Evolutionary conservation across 2,888 invertebrate species (phyloP), one percentile per base, ranked within the genome.

Genomic region (Phyllotreta cruciferae): DNA sequence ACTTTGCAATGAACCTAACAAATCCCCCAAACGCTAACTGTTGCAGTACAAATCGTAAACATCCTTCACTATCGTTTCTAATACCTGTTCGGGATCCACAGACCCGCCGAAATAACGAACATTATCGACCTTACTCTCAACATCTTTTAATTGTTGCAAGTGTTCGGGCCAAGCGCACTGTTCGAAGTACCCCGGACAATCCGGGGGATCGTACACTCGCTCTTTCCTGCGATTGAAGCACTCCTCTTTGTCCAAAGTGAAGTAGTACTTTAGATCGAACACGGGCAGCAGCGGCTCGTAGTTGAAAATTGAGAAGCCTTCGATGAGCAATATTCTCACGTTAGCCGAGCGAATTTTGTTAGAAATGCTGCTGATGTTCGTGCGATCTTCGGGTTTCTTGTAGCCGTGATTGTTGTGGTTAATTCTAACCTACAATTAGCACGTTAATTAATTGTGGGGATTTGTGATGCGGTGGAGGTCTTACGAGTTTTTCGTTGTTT

Each of bases 141-240:
- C 78, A 73, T 86, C 84, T 14, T 79, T 71, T 41, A 84, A 79
- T 72, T 90, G 85, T 71, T 81, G 82, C 62, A 87, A 74, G 77
- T 95, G 92, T 75, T 89, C 88, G n/a, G 96, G 96, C 96, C 96
- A 97, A n/a, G 92, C 94, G 76, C 91, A 88, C 69, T 82, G 81
- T 47, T 96, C 93, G 82, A 96, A 96, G 83, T 96, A 97, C 0
- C 94, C 93, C 0, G 87, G 88, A 1, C 90, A 83, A 82, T 97
- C 96, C 0, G 96, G 91, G 13, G 96, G 96, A 56, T 90, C 87
- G 78, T 96, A 97, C n/a, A 83, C 79, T 38, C 92, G 82, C 14
- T 73, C 73, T 37, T 78, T 76, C 65, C 94, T 85, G 14, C 94
- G 84, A 36, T 83, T 72, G 70, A 81, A 81, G 74, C 93, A 93